A percentile compares a stretch with the other conserved stretches of the same genome.
phyloP scores from a whole-genome alignment of 37 sponge, comb jelly and placozoan species.

The Ephydatia muelleri region DNA sequence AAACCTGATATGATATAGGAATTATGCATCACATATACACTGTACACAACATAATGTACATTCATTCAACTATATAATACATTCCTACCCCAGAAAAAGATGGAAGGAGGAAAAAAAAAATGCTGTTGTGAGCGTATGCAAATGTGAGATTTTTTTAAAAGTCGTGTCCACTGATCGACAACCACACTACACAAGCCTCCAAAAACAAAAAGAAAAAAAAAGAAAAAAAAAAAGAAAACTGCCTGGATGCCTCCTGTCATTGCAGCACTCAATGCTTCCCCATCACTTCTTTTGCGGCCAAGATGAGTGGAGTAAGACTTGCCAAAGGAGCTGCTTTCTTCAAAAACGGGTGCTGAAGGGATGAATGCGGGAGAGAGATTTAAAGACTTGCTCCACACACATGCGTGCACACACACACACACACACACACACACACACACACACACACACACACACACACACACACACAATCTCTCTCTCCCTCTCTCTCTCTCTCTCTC shows the following conservation, averaged over 20 bases:
- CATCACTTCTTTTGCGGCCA: slow-evolving; percentile 88
- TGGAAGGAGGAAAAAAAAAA: neutral
- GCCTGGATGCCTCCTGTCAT: neutral
- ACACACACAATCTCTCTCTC: neutral
- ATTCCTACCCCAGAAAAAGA: neutral
- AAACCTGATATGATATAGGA: slow-evolving; percentile 1
- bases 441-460: neutral
- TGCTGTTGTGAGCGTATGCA: neutral
- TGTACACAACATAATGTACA: neutral
- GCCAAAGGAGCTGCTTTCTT: slow-evolving; percentile 91
- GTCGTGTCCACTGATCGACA: slow-evolving; percentile 1
- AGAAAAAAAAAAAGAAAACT: neutral
- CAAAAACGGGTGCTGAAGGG: slow-evolving; percentile 91
- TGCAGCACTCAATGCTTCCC: slow-evolving; percentile 48
- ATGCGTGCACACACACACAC: too few relatives aligned
- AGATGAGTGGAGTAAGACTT: slow-evolving; percentile 90
- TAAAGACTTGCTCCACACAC: too few relatives aligned
- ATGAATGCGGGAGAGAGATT: neutral
- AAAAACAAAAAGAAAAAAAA: neutral
- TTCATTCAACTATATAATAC: slow-evolving; percentile 1
- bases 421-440: neutral
- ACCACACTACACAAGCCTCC: neutral
- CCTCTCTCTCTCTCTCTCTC: neutral
- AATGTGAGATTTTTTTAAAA: neutral
- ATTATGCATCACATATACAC: neutral